Base-by-base conservation (phyloP, 2,113 vertebrate species). In the Nannobrachium achirus region DNA sequence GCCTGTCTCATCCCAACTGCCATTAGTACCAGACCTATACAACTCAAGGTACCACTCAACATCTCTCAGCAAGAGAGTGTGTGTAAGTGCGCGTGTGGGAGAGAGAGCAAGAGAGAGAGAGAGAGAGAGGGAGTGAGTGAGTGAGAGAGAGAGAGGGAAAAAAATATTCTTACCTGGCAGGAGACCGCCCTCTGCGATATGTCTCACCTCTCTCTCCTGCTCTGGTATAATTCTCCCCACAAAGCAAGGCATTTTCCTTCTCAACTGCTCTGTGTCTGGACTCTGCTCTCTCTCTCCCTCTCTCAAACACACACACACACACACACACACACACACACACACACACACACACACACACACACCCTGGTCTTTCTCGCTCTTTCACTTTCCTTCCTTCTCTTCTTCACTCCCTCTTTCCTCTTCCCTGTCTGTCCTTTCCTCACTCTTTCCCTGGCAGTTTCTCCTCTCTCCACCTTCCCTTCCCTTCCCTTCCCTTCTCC, bases 171-270 rank as follows among this genome's bases (percentile, higher is more conserved):
- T 92, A 93, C 93, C 93, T 93, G 90, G 86, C 87, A 92, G 88
- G 84, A 92, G 86, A 88, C 86, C 76, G 86, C 89, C 91, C 91
- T 91, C 78, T 84, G 85, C 65, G 89, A 87, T 91, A 80, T 86
- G 88, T 73, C 89, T 92, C 90, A 91, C 90, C 90, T 92, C 91
- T 91, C 86, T 88, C 89, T 91, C 91, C 86, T 88, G 90, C 90
- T 90, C 89, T 91, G 92, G 90, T 86, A 89, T 86, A 86, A 92
- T 90, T 91, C 91, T 93, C 88, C 92, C 93, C 86, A 92, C 91
- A 90, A 93, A 92, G 89, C 92, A 94, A 91, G 92, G 92, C 92
- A 94, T 94, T 92, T 93, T 93, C 68, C 86, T 89, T 84, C 86
- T 84, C 80, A 89, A 84, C 84, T 86, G 87, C 80, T 91, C 83